These are phyloP conservation scores for Zalophus californianus DNA, from an alignment of 2,797 vertebrate species.

Conservation along the genomic window DNA sequence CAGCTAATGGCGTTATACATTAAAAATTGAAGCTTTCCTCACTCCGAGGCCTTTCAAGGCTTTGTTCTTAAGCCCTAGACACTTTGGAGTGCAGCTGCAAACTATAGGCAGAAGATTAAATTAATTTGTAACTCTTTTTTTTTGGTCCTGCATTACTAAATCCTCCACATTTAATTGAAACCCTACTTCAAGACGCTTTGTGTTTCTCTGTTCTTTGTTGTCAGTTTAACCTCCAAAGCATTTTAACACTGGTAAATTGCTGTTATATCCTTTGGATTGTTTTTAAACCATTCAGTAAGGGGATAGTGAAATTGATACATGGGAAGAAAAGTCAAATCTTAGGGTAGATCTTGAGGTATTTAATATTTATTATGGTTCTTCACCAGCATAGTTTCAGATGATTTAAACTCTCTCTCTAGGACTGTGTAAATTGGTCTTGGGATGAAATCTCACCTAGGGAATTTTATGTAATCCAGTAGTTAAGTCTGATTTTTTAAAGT, in stretches of 20 bases:
- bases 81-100: constrained; percentile 88
- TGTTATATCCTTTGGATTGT: constrained; percentile 88
- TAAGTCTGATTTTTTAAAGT: constrained; percentile 86
- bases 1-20: constrained; percentile 94
- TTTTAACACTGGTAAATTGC: constrained; percentile 89
- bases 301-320: constrained; percentile 85
- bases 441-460: constrained; percentile 85
- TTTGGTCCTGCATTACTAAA: constrained; percentile 86
- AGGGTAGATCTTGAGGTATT: constrained; percentile 87
- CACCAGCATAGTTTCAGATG: constrained; percentile 85
- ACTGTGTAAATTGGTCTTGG: constrained; percentile 86
- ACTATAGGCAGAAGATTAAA: constrained; percentile 93
- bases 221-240: constrained; percentile 88
- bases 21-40: constrained; percentile 91
- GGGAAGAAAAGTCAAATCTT: constrained; percentile 83
- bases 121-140: constrained; percentile 89
- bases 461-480: constrained; percentile 88
- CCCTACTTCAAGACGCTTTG: constrained; percentile 89
- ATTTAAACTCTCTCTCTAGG: constrained; percentile 85
- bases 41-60: constrained; percentile 90
- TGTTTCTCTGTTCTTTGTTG: constrained; percentile 88
- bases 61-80: constrained; percentile 90
- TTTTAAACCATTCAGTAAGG: constrained; percentile 81
- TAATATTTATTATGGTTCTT: constrained; percentile 89
- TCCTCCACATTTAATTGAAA: constrained; percentile 90